Evolutionary conservation across 2,113 vertebrate genomes (phyloP), one percentile per base, ranked within the genome.

Genomic region (Onychostoma macrolepis): DNA sequence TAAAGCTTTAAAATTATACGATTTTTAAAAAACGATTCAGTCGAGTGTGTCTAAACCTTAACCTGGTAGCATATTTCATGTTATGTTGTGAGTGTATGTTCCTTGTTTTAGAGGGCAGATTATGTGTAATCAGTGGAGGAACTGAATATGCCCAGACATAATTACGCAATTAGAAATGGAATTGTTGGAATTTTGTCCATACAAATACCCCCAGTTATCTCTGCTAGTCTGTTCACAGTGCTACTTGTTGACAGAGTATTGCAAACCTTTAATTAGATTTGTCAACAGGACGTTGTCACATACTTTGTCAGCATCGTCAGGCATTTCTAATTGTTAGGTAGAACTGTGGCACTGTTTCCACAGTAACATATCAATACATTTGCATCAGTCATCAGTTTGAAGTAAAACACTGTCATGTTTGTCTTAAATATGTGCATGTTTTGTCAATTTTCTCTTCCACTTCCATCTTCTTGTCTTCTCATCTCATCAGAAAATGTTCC

Each of bases 221-320:
- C 21, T 28, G 43, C 21, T 38, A 67, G 74, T 53, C 79, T 69
- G 19, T 45, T 87, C 83, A 83, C 80, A 84, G 80, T 83, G 65
- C 2, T 13, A 81, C 45, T 87, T 89, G 87, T 88, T 85, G 41
- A 81, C 82, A 15, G 26, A 71, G 69, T 63, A 77, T 6, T 65
- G 79, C 89, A 75, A 71, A 61, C 45, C 53, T 85, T 81, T 84
- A 90, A 90, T 89, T 83, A 71, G 65, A 90, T 90, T 90, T 89
- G 88, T 80, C 77, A 77, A 81, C 67, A 75, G 76, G 43, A 82
- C 12, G 38, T 53, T 80, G 48, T 61, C 76, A 75, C 83, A 81
- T 86, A 61, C 84, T 89, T 88, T 69, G 61, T 69, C 80, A 76
- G 45, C 36, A 58, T 85, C 58, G 48, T 87, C 56, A 77, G 58